Conservation (phyloP, 1,140 invertebrate species). For the Macrocentrus cingulum region DNA sequence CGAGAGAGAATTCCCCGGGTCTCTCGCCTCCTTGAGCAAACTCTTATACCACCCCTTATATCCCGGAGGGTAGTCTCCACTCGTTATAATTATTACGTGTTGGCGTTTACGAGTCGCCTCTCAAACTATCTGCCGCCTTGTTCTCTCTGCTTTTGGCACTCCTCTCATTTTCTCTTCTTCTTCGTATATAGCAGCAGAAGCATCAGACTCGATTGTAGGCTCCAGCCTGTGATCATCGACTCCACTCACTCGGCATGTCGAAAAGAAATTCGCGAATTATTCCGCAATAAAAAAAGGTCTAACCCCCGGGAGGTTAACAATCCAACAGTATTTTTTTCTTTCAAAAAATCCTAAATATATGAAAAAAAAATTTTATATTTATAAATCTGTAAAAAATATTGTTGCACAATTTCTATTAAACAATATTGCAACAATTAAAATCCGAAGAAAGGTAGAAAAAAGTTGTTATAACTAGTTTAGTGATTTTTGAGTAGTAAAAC, state of each 20-base stretch:
- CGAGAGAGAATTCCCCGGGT: constrained; percentile 26
- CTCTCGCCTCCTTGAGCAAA: constrained; percentile 8
- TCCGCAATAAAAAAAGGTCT: constrained; percentile 12
- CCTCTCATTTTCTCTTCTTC: neutral
- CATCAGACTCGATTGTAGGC: constrained; percentile 23
- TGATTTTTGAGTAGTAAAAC: too few relatives aligned
- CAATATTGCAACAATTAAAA: too few relatives aligned
- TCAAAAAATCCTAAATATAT: too few relatives aligned
- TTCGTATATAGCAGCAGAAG: too few relatives aligned
- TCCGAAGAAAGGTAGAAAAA: too few relatives aligned
- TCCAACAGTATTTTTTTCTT: constrained; percentile 4
- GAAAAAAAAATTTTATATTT: too few relatives aligned
- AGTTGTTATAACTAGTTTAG: too few relatives aligned
- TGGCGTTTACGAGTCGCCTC: constrained; percentile 50
- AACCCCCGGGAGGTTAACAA: neutral
- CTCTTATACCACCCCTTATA: constrained; percentile 29
- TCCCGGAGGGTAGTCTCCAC: constrained; percentile 27
- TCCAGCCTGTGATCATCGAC: constrained; percentile 15
- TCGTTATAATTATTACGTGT: constrained; percentile 55
- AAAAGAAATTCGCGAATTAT: constrained; percentile 5
- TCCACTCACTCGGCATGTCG: constrained; percentile 14
- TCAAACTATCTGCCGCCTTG: neutral
- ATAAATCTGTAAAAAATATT: too few relatives aligned
- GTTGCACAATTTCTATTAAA: too few relatives aligned
- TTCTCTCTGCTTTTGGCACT: neutral